Conservation (phyloP, 2,888 invertebrate species). For the Andrena fulva region DNA sequence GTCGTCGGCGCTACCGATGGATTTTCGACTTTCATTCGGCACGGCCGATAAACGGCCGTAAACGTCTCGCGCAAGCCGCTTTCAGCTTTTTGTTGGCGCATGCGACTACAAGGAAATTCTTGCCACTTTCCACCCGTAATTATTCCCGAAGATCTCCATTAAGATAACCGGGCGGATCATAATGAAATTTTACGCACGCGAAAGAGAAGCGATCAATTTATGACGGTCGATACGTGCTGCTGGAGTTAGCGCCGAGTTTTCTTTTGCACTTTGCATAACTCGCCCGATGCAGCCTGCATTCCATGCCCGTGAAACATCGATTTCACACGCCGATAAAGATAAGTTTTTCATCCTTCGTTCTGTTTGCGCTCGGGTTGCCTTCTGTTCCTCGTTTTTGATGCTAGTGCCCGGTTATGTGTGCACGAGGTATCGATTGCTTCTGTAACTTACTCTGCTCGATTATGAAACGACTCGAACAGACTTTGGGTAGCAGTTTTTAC, state of each 20-base stretch:
- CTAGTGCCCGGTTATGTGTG: too few relatives aligned
- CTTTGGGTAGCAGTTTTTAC: too few relatives aligned
- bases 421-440: too few relatives aligned
- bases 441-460: too few relatives aligned
- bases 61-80: not conserved
- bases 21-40: slow-evolving; percentile 1
- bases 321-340: slow-evolving; percentile 4
- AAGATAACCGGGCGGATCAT: slow-evolving; percentile 13
- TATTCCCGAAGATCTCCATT: slow-evolving; percentile 11
- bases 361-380: too few relatives aligned
- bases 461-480: too few relatives aligned
- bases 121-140: slow-evolving; percentile 5
- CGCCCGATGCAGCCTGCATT: not conserved
- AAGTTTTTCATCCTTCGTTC: not conserved
- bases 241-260: not conserved
- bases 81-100: not conserved
- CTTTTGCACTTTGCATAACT: slow-evolving; percentile 18
- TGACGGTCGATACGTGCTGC: not conserved
- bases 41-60: not conserved
- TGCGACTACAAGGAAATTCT: not conserved
- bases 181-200: slow-evolving; percentile 22
- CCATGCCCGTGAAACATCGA: not conserved
- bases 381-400: too few relatives aligned
- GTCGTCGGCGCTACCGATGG: not conserved
- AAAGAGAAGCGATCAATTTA: slow-evolving; percentile 6